These are phyloP conservation scores for Drosophila trichaetosa DNA, from an alignment of 2,888 invertebrate species.

Conservation along the genomic window DNA sequence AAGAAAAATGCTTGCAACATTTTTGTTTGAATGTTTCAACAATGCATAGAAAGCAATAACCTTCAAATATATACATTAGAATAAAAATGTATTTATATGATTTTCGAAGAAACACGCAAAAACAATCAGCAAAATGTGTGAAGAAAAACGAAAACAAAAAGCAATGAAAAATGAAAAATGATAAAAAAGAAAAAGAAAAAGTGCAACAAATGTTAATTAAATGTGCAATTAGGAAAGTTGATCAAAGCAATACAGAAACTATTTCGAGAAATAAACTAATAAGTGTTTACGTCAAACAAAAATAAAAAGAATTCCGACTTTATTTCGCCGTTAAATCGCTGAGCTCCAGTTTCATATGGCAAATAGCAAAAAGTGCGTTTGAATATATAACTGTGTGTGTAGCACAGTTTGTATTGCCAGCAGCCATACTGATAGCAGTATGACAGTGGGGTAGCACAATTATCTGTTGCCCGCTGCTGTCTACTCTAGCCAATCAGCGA, in stretches of 20 bases:
- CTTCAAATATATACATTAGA: slow-evolving; percentile 16
- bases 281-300: slow-evolving; percentile 5
- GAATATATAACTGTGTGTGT: slow-evolving; percentile 41
- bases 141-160: slow-evolving; percentile 9
- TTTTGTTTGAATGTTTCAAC: slow-evolving; percentile 28
- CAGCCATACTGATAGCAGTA: not conserved
- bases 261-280: slow-evolving; percentile 23
- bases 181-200: not conserved
- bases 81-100: slow-evolving; percentile 25
- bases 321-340: slow-evolving; percentile 38
- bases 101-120: slow-evolving; percentile 47
- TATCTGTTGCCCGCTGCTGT: not conserved
- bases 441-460: not conserved
- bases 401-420: not conserved
- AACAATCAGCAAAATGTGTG: slow-evolving; percentile 56
- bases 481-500: not conserved
- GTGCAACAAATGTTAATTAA: slow-evolving; percentile 71
- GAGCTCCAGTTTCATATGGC: slow-evolving; percentile 1
- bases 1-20: slow-evolving; percentile 21
- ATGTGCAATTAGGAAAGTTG: slow-evolving; percentile 68
- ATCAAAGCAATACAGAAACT: slow-evolving; percentile 51
- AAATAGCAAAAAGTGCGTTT: slow-evolving; percentile 38
- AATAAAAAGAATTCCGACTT: slow-evolving; percentile 42
- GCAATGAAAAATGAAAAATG: slow-evolving; percentile 4
- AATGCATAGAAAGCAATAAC: slow-evolving; percentile 31